Evolutionary conservation across 2,888 invertebrate genomes (phyloP).

Genomic region (Microctonus brassicae): DNA sequence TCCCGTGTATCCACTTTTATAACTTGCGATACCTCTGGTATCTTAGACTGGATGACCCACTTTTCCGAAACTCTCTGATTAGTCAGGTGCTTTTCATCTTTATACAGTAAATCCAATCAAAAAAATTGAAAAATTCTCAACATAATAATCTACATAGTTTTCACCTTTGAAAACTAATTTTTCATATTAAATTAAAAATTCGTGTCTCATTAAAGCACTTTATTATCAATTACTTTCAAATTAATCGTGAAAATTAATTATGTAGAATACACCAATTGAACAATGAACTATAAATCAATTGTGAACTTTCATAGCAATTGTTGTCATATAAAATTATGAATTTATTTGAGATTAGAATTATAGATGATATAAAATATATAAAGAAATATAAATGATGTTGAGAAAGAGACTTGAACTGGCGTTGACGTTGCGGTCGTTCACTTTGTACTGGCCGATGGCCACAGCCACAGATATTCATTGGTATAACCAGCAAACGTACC

Average conservation of each 20-base stretch:
- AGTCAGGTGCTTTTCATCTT: constrained; percentile 1
- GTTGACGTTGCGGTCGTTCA: constrained; percentile 64
- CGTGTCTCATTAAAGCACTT: too few relatives aligned
- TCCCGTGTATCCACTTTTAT: neutral
- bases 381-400: constrained; percentile 14
- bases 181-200: too few relatives aligned
- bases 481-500: constrained; percentile 36
- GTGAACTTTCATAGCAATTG: too few relatives aligned
- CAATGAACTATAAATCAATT: too few relatives aligned
- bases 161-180: neutral
- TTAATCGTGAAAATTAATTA: too few relatives aligned
- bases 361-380: constrained; percentile 1
- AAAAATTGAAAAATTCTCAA: neutral
- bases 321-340: neutral
- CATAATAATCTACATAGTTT: neutral
- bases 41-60: constrained; percentile 51
- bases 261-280: too few relatives aligned
- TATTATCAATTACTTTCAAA: too few relatives aligned
- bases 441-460: constrained; percentile 61
- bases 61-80: constrained; percentile 38
- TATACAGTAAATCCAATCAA: neutral
- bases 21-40: constrained; percentile 18
- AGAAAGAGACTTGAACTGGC: constrained; percentile 34
- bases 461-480: constrained; percentile 38
- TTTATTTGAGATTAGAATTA: neutral